Conservation (phyloP, 2,113 vertebrate species). For the Redunca redunca region DNA sequence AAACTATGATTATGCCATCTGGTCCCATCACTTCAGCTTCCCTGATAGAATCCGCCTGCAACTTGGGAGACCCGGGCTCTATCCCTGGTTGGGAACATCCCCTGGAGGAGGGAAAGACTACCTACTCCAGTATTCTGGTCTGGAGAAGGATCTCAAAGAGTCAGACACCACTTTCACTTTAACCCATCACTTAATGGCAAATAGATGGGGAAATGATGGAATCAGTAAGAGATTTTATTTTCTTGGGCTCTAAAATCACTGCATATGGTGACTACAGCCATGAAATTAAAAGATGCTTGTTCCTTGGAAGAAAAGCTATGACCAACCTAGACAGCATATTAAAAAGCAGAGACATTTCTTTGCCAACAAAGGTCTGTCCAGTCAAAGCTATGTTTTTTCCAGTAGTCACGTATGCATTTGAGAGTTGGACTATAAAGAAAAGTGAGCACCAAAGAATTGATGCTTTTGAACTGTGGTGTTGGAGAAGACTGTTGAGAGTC, state of each 20-base stretch:
- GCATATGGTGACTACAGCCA: background rate
- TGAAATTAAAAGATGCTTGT: background rate
- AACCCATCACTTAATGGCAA: background rate
- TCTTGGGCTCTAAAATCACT: background rate
- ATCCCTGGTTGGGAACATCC: background rate
- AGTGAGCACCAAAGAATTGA: too few species aligned
- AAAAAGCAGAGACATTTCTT: background rate
- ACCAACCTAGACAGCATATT: background rate
- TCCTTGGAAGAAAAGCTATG: background rate
- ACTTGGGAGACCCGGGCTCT: background rate
- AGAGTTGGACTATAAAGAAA: too few species aligned
- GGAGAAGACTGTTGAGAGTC: too few species aligned
- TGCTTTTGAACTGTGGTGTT: too few species aligned
- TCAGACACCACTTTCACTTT: background rate
- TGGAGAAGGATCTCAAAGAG: background rate
- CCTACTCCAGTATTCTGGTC: background rate
- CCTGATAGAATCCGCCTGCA: background rate
- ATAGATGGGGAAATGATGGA: background rate
- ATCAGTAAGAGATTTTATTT: background rate
- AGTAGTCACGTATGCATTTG: too few species aligned
- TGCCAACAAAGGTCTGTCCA: background rate
- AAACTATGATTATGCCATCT: background rate
- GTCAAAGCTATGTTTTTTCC: too few species aligned
- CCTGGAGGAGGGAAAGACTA: background rate
- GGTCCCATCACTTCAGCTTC: background rate